These are phyloP conservation scores for Ennomos quercinarius DNA, from an alignment of 2,888 invertebrate genomes.

Conservation along the genomic window DNA sequence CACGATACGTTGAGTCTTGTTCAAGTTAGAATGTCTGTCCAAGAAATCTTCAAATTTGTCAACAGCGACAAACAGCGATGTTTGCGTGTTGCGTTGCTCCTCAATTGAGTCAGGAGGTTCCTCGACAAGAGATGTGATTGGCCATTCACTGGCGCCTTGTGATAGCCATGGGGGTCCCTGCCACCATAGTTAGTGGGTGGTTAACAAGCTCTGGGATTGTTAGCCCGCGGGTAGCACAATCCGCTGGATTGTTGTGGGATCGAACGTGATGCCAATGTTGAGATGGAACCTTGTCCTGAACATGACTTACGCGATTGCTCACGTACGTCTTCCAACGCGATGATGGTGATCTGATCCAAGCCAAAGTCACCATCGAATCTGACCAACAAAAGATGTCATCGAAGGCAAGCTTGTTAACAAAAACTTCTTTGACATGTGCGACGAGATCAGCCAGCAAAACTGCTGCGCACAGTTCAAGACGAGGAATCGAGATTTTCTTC, in stretches of 20 bases:
- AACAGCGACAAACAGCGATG: background rate
- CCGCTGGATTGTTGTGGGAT: too few relatives aligned
- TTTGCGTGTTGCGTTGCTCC: background rate
- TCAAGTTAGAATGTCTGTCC: background rate
- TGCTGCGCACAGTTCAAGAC: background rate
- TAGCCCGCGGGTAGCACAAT: too few relatives aligned
- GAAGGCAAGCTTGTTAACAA: background rate
- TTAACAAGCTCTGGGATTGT: too few relatives aligned
- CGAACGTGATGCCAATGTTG: too few relatives aligned
- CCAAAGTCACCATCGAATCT: background rate
- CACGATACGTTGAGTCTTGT: too few relatives aligned
- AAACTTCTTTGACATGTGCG: background rate
- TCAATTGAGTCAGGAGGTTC: background rate
- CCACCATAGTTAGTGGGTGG: too few relatives aligned
- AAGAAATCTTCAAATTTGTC: background rate
- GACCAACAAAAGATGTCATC: background rate
- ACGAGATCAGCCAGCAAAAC: background rate
- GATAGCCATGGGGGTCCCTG: too few relatives aligned
- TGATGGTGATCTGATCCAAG: background rate
- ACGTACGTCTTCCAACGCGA: background rate
- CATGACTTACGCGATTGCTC: background rate
- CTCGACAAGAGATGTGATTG: background rate
- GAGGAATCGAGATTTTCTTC: slow-evolving; percentile 3
- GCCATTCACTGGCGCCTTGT: background rate
- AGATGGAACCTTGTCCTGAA: background rate